A percentile compares a stretch with the other conserved stretches of the same genome.
These are phyloP conservation scores for Dendrophyllia cribrosa DNA, from an alignment of 64 coral and sea anemone genomes.

Conservation along the genomic window DNA sequence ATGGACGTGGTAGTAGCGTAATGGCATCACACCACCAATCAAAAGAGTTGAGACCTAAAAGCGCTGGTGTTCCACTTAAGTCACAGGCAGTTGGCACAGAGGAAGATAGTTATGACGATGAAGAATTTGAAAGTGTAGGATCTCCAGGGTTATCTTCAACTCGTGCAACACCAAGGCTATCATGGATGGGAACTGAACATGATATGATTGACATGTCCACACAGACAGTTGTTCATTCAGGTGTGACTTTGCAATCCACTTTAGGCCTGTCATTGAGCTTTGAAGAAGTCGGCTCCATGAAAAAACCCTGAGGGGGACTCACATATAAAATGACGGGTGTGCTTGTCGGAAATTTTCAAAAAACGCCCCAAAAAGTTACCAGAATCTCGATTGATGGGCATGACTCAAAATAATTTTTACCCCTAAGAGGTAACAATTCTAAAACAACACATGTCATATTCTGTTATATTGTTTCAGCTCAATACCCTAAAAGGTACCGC, in stretches of 20 bases:
- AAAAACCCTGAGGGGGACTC: too few species aligned
- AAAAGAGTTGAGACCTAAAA: conserved; percentile 55
- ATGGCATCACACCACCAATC: conserved; percentile 54
- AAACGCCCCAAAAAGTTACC: too few species aligned
- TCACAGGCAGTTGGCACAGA: conserved; percentile 59
- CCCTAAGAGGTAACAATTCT: too few species aligned
- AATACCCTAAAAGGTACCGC: too few species aligned
- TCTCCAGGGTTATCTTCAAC: conserved; percentile 57
- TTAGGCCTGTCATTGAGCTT: too few species aligned
- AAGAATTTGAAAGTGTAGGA: conserved; percentile 57
- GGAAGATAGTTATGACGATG: conserved; percentile 87
- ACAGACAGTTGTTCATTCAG: conserved; percentile 93
- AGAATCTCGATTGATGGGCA: too few species aligned
- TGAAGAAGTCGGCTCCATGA: too few species aligned
- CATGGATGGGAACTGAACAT: conserved; percentile 73
- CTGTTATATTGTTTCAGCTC: too few species aligned
- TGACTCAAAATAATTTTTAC: too few species aligned
- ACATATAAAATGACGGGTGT: too few species aligned
- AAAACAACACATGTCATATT: too few species aligned
- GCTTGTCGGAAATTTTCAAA: too few species aligned
- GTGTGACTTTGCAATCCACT: not conserved
- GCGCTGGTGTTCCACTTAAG: conserved; percentile 45
- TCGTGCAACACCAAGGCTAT: conserved; percentile 51
- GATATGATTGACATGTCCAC: conserved; percentile 91
- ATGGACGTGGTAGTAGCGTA: conserved; percentile 65